These are phyloP conservation scores for Ectemnius lituratus DNA, from an alignment of 2,888 invertebrate genomes.

Conservation along the genomic window DNA sequence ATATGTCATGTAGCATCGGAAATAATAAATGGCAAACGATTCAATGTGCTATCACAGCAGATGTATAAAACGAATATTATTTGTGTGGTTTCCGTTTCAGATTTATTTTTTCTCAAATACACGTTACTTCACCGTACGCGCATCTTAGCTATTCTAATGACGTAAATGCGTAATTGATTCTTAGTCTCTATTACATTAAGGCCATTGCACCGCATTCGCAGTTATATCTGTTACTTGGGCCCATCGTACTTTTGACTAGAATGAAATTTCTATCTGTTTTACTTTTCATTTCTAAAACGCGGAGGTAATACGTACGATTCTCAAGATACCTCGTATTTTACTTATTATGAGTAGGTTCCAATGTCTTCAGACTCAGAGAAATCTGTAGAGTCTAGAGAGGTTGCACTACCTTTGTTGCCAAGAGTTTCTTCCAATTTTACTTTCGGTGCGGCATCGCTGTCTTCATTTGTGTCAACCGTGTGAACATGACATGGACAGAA, in stretches of 20 bases:
- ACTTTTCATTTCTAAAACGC: no score
- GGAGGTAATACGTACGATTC: no score
- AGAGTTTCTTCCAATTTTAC: slow-evolving; percentile 39
- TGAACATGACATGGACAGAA: not conserved
- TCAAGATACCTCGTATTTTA: slow-evolving; percentile 45
- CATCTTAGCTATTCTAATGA: no score
- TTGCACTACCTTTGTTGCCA: slow-evolving; percentile 51
- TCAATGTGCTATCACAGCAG: not conserved
- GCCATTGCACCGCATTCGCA: slow-evolving; percentile 4
- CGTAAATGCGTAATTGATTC: no score
- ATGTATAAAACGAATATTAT: no score
- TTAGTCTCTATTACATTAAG: not conserved
- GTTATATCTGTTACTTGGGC: slow-evolving; percentile 47
- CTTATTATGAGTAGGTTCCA: slow-evolving; percentile 26
- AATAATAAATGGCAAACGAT: slow-evolving; percentile 37
- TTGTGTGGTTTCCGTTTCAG: no score
- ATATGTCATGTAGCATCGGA: slow-evolving; percentile 43
- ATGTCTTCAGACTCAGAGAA: slow-evolving; percentile 60
- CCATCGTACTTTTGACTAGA: slow-evolving; percentile 52
- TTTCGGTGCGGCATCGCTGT: slow-evolving; percentile 30
- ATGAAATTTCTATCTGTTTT: not conserved
- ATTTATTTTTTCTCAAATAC: no score
- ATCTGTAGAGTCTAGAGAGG: slow-evolving; percentile 66
- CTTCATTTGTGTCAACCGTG: slow-evolving; percentile 11
- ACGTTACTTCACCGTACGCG: no score